Evolutionary conservation across 2,888 invertebrate species (phyloP).

Genomic region (Agriopis leucophaearia): DNA sequence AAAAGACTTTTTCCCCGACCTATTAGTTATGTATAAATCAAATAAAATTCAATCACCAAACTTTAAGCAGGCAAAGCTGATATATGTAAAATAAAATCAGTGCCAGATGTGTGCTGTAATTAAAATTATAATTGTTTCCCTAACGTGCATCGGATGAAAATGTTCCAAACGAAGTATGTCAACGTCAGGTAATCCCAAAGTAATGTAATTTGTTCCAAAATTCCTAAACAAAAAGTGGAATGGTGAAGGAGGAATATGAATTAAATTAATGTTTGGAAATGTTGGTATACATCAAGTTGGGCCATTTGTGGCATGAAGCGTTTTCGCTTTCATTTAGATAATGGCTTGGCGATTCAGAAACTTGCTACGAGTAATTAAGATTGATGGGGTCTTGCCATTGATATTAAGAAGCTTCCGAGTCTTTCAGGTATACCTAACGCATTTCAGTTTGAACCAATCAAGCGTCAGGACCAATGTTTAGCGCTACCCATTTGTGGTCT

Average conservation of each 20-base stretch:
- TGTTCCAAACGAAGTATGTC: conserved; percentile 47
- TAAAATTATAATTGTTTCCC: conserved; percentile 49
- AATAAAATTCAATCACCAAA: conserved; percentile 2
- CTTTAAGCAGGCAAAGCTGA: neutral
- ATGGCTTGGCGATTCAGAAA: conserved; percentile 66
- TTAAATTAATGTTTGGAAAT: conserved; percentile 44
- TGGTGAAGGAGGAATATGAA: conserved; percentile 44
- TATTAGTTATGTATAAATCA: neutral
- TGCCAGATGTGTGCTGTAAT: conserved; percentile 42
- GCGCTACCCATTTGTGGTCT: conserved; percentile 24
- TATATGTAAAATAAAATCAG: conserved; percentile 37
- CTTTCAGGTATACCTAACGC: conserved; percentile 37
- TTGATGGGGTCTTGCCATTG: conserved; percentile 65
- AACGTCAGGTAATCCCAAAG: conserved; percentile 44
- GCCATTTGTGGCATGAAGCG: conserved; percentile 43
- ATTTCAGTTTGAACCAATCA: conserved; percentile 39
- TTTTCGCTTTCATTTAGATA: conserved; percentile 71
- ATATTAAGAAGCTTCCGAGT: conserved; percentile 57
- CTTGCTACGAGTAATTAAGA: conserved; percentile 71
- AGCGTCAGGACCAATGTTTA: conserved; percentile 24
- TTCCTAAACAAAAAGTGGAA: conserved; percentile 49
- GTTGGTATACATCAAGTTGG: conserved; percentile 39
- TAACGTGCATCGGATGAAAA: conserved; percentile 32
- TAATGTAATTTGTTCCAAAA: conserved; percentile 52
- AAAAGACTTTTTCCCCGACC: too few relatives aligned